Evolutionary conservation across 2,888 invertebrate genomes (phyloP).

Genomic region (Mimachlamys varia): DNA sequence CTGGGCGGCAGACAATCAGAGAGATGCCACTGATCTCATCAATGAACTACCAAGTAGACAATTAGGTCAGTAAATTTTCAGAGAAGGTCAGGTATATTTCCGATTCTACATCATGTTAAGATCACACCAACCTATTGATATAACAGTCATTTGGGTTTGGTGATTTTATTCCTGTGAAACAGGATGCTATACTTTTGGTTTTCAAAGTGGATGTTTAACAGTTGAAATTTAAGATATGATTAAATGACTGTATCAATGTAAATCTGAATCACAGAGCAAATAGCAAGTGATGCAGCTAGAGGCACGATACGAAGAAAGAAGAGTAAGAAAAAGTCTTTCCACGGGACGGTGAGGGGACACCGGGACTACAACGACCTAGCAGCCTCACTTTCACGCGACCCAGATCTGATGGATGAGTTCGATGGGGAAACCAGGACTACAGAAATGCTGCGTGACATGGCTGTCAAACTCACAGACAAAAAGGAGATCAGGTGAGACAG

Average conservation of each 20-base stretch:
- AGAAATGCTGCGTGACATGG: conserved; percentile 64
- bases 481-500: conserved; percentile 65
- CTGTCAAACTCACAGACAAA: conserved; percentile 66
- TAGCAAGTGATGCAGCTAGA: conserved; percentile 59
- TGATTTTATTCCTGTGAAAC: too few species aligned
- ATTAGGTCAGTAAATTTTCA: conserved; percentile 55
- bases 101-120: too few species aligned
- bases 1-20: conserved; percentile 60
- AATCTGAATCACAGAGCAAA: conserved; percentile 54
- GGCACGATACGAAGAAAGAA: conserved; percentile 49
- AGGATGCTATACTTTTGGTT: too few species aligned
- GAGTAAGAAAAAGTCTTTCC: conserved; percentile 56
- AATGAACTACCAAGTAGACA: conserved; percentile 70
- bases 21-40: conserved; percentile 65
- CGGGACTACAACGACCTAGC: conserved; percentile 60
- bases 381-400: conserved; percentile 53
- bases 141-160: too few species aligned
- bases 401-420: conserved; percentile 57
- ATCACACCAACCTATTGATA: too few species aligned
- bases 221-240: neutral
- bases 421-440: conserved; percentile 62
- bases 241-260: neutral
- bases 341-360: conserved; percentile 55
- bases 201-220: neutral
- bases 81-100: too few species aligned